A percentile compares a stretch with the other conserved stretches of the same genome.
These are phyloP conservation scores for Periparus ater DNA, from an alignment of 2,797 vertebrate species.

Conservation along the genomic window DNA sequence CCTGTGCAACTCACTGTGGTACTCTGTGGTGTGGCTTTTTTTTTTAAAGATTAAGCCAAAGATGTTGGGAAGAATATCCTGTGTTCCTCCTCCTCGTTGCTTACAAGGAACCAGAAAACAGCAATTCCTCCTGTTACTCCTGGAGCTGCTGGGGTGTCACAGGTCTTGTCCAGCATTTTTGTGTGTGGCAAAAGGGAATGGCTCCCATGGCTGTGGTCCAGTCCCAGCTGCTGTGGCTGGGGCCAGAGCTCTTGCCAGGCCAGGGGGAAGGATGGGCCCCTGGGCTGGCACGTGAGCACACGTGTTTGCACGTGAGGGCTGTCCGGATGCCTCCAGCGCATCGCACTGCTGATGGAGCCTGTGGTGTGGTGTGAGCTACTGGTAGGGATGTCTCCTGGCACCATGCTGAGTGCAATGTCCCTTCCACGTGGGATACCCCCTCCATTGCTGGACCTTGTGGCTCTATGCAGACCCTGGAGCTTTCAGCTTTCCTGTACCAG, in stretches of 20 bases:
- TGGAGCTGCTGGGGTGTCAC: background rate
- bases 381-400: background rate
- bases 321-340: accelerated
- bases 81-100: background rate
- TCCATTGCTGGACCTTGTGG: background rate
- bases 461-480: background rate
- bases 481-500: constrained; percentile 65
- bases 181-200: accelerated
- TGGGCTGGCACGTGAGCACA: background rate
- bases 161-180: background rate
- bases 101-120: background rate
- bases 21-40: background rate
- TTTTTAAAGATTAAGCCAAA: background rate
- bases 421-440: accelerated
- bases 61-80: background rate
- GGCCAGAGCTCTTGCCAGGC: accelerated
- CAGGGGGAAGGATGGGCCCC: background rate
- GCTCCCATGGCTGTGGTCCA: background rate
- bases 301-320: background rate
- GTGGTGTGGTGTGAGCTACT: accelerated
- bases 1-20: background rate
- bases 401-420: accelerated
- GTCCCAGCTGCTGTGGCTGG: background rate
- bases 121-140: background rate
- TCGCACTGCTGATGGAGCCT: background rate